phyloP scores from a whole-genome alignment of 1,140 invertebrate species.

The Drosophila pachea region DNA sequence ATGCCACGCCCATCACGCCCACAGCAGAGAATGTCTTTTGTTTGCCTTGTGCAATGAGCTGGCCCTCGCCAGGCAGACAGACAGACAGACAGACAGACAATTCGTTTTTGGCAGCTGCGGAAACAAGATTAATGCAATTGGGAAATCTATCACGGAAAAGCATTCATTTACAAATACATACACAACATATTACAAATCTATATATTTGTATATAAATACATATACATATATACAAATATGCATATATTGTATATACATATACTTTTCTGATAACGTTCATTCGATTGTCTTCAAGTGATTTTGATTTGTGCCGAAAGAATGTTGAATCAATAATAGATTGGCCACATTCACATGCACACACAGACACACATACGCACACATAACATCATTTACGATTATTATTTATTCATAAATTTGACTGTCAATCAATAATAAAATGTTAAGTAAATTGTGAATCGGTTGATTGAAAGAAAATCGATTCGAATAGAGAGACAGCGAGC shows the following conservation, averaged over 20 bases:
- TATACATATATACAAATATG: no score
- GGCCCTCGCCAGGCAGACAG: neutral
- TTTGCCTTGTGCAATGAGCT: conserved; percentile 42
- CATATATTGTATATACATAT: neutral
- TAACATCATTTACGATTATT: neutral
- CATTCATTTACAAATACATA: no score
- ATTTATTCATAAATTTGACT: neutral
- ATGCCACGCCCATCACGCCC: conserved; percentile 10
- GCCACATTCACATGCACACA: neutral
- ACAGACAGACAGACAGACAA: conserved; percentile 5
- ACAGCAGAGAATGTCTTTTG: conserved; percentile 44
- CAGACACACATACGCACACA: neutral
- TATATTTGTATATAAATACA: neutral
- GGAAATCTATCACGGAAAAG: conserved; percentile 42
- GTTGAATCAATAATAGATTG: conserved; percentile 38
- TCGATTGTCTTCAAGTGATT: conserved; percentile 44
- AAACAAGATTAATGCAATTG: conserved; percentile 72
- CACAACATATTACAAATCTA: neutral
- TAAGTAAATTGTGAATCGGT: neutral
- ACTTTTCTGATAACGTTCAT: conserved; percentile 27
- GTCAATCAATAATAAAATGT: neutral
- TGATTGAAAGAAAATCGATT: no score
- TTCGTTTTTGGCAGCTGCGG: conserved; percentile 20
- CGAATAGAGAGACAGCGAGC: no score
- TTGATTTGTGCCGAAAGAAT: conserved; percentile 22